Evolutionary conservation across 2,113 vertebrate genomes (phyloP), one percentile per base, ranked within the genome.

Genomic region (Phoenicopterus ruber): DNA sequence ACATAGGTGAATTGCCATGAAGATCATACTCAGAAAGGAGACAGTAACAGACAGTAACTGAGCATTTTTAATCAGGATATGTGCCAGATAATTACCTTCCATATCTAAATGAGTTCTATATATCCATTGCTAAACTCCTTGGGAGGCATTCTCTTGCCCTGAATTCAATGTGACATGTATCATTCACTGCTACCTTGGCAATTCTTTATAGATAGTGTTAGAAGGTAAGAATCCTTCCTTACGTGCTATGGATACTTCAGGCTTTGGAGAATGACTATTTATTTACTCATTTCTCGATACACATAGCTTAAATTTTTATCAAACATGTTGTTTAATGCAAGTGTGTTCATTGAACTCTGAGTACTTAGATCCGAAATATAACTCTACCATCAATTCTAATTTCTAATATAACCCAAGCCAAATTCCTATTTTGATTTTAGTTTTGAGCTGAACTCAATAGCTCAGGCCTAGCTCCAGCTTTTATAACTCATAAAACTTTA

Each of bases 401-500:
- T 78, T 91, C 61, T 79, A 72, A 40, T 36, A 74, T 26, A 91
- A 89, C 21, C 46, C 18, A 62, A 87, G 20, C 14, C 31, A 93
- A 91, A 94, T 69, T 80, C 66, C 46, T 84, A 34, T 82, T 90
- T 79, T 46, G 12, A 76, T 94, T 81, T 91, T 66, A 92, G 26
- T 79, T 95, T 73, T 93, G 66, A 93, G 54, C 74, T 81, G 52
- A 74, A 42, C 36, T 74, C 72, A 92, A 88, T 55, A 92, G 29
- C 50, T 91, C 72, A 82, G 52, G 69, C 52, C 17, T n/a, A 86
- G n/a, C 28, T 93, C 49, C 86, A 92, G 17, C 16, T 86, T 92
- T 93, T 88, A 55, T 73, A 87, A 52, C 38, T 66, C 81, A 82
- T 95, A 95, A 95, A 89, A 82, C 18, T 87, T 87, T 84, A 93